Evolutionary conservation across 2,888 invertebrate genomes (phyloP).

Genomic region (Sphaerophoria taeniata): DNA sequence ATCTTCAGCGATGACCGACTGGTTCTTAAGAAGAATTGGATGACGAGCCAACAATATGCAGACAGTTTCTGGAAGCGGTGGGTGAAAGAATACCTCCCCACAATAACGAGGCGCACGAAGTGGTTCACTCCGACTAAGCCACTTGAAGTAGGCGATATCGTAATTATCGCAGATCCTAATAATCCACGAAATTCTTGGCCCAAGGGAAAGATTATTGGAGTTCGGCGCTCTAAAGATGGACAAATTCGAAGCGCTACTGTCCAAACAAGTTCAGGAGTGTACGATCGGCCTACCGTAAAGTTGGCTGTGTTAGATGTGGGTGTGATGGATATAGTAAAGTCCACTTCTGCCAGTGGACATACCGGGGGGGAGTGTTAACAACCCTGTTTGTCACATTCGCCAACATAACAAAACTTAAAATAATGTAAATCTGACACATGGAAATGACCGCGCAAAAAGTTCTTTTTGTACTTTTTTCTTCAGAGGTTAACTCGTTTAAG

Average conservation of each 20-base stretch:
- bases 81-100: slow-evolving; percentile 56
- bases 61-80: slow-evolving; percentile 60
- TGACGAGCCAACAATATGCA: slow-evolving; percentile 54
- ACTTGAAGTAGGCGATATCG: slow-evolving; percentile 28
- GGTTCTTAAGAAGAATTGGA: slow-evolving; percentile 36
- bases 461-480: too few species aligned
- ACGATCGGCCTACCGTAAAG: slow-evolving; percentile 48
- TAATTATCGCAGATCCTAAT: neutral
- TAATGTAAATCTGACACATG: too few species aligned
- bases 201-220: slow-evolving; percentile 15
- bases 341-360: slow-evolving; percentile 37
- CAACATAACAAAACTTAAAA: too few species aligned
- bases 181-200: slow-evolving; percentile 38
- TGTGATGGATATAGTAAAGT: slow-evolving; percentile 42
- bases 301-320: slow-evolving; percentile 59
- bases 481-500: too few species aligned
- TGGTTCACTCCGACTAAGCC: neutral
- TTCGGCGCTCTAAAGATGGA: slow-evolving; percentile 13
- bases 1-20: slow-evolving; percentile 33
- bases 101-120: slow-evolving; percentile 15
- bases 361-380: slow-evolving; percentile 4
- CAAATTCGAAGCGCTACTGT: slow-evolving; percentile 54
- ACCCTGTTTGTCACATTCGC: too few species aligned
- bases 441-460: too few species aligned
- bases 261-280: slow-evolving; percentile 40